A percentile compares a stretch with the other conserved stretches of the same genome.
phyloP scores from a whole-genome alignment of 1,140 invertebrate species.

The Brachionus calyciflorus region DNA sequence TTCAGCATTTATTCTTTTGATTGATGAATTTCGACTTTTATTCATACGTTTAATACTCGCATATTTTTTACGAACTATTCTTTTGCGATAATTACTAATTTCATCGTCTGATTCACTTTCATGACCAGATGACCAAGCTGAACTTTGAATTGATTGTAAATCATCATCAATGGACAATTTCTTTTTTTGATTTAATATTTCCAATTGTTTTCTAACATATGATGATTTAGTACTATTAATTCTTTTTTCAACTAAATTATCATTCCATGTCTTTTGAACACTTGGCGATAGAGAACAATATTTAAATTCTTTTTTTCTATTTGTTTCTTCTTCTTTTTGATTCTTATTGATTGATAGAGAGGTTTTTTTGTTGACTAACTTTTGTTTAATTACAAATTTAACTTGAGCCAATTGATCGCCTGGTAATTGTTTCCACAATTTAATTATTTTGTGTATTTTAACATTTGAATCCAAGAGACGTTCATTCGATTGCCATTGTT shows the following conservation, averaged over 20 bases:
- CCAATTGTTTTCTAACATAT: slow-evolving; percentile 24
- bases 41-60: too few species aligned
- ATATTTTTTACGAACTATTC: too few species aligned
- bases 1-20: too few species aligned
- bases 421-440: slow-evolving; percentile 35
- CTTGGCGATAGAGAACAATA: slow-evolving; percentile 7
- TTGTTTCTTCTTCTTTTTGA: background rate
- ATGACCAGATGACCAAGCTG: too few species aligned
- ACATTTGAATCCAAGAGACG: slow-evolving; percentile 41
- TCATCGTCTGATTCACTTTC: too few species aligned
- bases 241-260: background rate
- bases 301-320: background rate
- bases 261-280: slow-evolving; percentile 8
- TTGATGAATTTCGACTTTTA: too few species aligned
- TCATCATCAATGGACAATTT: too few species aligned
- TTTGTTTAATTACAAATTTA: slow-evolving; percentile 39
- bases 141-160: too few species aligned
- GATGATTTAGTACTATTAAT: too few species aligned
- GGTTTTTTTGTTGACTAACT: too few species aligned
- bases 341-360: background rate
- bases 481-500: slow-evolving; percentile 37
- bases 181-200: background rate
- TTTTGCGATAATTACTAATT: too few species aligned
- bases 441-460: slow-evolving; percentile 36
- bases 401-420: slow-evolving; percentile 33